Conservation (phyloP, 2,113 vertebrate genomes). For the Eleginops maclovinus region DNA sequence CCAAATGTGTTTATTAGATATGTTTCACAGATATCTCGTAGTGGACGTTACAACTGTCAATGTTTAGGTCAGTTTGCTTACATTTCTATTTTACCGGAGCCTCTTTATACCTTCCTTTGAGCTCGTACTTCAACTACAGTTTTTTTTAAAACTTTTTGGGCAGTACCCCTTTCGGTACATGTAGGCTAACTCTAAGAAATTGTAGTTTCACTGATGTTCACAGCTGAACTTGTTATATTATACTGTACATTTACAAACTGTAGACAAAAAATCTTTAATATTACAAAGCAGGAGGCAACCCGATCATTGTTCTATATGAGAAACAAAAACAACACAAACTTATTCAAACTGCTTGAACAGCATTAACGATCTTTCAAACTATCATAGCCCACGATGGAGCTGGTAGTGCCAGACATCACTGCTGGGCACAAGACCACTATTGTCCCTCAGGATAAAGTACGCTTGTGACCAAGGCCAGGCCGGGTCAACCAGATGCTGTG, state of each 20-base stretch:
- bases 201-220: neutral
- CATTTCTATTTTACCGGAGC: neutral
- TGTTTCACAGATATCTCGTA: neutral
- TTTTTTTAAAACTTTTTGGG: too few relatives aligned
- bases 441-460: constrained; percentile 88
- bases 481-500: constrained; percentile 76
- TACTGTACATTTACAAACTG: neutral
- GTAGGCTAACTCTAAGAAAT: neutral
- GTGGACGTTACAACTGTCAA: neutral
- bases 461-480: constrained; percentile 83
- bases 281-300: constrained; percentile 15
- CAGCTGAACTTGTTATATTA: neutral
- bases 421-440: constrained; percentile 88
- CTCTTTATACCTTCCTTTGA: neutral
- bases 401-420: constrained; percentile 85
- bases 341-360: constrained; percentile 44
- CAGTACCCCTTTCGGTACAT: too few relatives aligned
- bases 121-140: too few relatives aligned
- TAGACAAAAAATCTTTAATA: constrained; percentile 9
- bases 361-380: constrained; percentile 62
- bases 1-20: neutral
- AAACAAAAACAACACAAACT: constrained; percentile 41
- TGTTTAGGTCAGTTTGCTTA: neutral
- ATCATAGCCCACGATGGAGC: constrained; percentile 83
- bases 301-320: constrained; percentile 18